phyloP scores from a whole-genome alignment of 2,113 vertebrate genomes.

The Hydrolagus affinis region DNA sequence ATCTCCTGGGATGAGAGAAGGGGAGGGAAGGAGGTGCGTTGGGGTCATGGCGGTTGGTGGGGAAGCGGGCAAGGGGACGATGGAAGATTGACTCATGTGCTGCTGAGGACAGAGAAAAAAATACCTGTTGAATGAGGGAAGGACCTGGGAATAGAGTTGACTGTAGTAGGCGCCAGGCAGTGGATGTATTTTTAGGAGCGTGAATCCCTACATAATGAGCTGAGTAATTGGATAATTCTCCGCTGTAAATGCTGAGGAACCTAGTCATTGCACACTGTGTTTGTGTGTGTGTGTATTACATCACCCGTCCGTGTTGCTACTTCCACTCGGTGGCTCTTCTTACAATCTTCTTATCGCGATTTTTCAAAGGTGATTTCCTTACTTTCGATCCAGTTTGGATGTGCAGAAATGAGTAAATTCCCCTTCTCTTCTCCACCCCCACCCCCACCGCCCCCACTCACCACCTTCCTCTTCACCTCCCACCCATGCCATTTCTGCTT shows the following conservation, averaged over 20 bases:
- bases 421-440: not conserved
- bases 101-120: not conserved
- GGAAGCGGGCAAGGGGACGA: no score
- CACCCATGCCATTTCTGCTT: no score
- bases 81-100: not conserved
- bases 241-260: not conserved
- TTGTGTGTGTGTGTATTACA: slow-evolving; percentile 1
- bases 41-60: no score
- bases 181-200: not conserved
- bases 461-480: no score
- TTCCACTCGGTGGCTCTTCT: not conserved
- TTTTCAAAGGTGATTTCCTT: not conserved
- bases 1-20: no score
- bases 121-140: not conserved
- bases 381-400: not conserved
- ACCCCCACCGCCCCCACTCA: not conserved
- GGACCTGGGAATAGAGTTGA: not conserved
- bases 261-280: not conserved
- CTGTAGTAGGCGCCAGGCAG: not conserved
- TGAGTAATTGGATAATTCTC: not conserved
- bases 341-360: not conserved
- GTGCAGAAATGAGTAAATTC: not conserved
- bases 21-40: no score
- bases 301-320: not conserved
- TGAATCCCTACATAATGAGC: not conserved